These are phyloP conservation scores for Gila orcuttii DNA, from an alignment of 2,113 vertebrate genomes.

Conservation along the genomic window DNA sequence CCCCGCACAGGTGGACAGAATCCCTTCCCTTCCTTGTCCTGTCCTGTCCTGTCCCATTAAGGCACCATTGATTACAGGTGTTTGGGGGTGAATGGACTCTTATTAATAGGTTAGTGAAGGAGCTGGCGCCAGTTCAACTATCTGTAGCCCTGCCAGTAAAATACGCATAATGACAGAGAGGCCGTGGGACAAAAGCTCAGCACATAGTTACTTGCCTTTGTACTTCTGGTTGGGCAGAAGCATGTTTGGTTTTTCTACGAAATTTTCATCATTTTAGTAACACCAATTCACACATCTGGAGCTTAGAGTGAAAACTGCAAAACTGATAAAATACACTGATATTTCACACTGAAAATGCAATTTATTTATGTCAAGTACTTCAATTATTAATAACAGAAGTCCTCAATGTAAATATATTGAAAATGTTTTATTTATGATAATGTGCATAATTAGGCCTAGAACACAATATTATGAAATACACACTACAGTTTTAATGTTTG, in stretches of 20 bases:
- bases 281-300: background rate
- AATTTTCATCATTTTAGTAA: background rate
- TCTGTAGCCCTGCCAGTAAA: slow-evolving; percentile 39
- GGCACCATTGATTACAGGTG: slow-evolving; percentile 38
- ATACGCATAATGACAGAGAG: slow-evolving; percentile 51
- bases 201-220: slow-evolving; percentile 21
- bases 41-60: background rate
- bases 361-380: background rate
- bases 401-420: no score
- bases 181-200: slow-evolving; percentile 3
- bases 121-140: slow-evolving; percentile 21
- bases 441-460: no score
- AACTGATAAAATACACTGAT: background rate
- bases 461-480: no score
- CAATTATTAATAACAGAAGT: background rate
- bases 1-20: background rate
- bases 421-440: no score
- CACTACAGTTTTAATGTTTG: no score
- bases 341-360: background rate
- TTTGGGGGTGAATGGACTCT: slow-evolving; percentile 25
- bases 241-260: background rate
- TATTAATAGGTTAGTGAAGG: slow-evolving; percentile 36
- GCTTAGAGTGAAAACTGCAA: background rate
- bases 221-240: background rate
- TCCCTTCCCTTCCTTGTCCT: no score